These are phyloP conservation scores for Hormiphora californensis DNA, from an alignment of 37 sponge, comb jelly and placozoan genomes.

Conservation along the genomic window DNA sequence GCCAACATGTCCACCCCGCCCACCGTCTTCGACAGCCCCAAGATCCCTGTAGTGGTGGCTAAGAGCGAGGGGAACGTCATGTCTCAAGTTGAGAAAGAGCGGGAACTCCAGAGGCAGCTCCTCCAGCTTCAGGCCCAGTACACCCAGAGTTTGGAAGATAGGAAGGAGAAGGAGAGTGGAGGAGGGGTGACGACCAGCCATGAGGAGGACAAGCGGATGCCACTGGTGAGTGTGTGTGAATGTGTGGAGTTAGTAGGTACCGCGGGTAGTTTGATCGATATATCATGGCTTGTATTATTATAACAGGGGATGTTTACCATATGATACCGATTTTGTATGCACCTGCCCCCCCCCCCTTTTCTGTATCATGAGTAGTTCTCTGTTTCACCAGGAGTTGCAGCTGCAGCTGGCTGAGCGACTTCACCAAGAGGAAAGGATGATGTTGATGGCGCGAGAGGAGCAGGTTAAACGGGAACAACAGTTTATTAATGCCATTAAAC, in stretches of 20 bases:
- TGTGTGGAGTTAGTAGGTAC: no score
- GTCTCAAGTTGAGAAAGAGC: background rate
- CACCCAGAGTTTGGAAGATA: background rate
- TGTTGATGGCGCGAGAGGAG: slow-evolving; percentile 15
- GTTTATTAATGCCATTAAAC: background rate
- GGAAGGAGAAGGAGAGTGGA: slow-evolving; percentile 48
- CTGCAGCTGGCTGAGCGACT: slow-evolving; percentile 69
- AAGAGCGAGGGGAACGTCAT: background rate
- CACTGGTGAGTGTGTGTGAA: no score
- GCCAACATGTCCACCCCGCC: no score
- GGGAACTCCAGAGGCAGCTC: slow-evolving; percentile 23
- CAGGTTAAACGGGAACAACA: background rate
- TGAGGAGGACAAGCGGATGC: no score
- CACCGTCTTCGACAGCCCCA: background rate
- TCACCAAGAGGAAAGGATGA: slow-evolving; percentile 23
- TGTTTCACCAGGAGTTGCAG: slow-evolving; percentile 61
- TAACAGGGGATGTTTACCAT: no score
- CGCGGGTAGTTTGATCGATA: no score
- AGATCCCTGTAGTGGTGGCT: slow-evolving; percentile 15
- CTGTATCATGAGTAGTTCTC: background rate
- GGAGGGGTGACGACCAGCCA: no score
- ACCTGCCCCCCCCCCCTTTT: background rate
- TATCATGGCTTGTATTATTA: no score
- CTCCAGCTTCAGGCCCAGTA: slow-evolving; percentile 30
- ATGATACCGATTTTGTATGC: background rate